Evolutionary conservation across 1,140 invertebrate genomes (phyloP).

Genomic region (Pollicipes pollicipes): DNA sequence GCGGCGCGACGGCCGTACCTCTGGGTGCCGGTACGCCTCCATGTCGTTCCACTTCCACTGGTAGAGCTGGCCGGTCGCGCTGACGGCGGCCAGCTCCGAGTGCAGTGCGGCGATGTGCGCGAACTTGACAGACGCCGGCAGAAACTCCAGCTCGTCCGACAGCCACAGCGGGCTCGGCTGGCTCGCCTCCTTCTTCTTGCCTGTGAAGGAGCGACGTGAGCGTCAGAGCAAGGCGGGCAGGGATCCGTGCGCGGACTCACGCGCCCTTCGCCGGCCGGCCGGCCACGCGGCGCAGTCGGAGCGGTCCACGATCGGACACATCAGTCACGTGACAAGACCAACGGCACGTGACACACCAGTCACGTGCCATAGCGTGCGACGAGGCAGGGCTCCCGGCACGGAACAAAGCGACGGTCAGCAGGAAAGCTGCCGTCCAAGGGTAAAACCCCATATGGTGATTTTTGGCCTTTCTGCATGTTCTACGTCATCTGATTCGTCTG

Average conservation of each 20-base stretch:
- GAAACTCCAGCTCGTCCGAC: slow-evolving; percentile 84
- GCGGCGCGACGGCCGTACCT: slow-evolving; percentile 34
- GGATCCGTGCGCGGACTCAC: slow-evolving; percentile 8
- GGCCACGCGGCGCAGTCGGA: too few species aligned
- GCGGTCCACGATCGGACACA: too few species aligned
- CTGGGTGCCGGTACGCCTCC: slow-evolving; percentile 65
- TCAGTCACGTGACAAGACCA: too few species aligned
- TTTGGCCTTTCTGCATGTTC: too few species aligned
- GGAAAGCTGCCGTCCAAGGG: too few species aligned
- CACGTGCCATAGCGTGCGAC: too few species aligned
- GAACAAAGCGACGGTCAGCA: too few species aligned
- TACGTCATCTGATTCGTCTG: too few species aligned
- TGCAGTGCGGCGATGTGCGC: slow-evolving; percentile 62
- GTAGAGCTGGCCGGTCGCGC: slow-evolving; percentile 73
- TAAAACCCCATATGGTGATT: too few species aligned
- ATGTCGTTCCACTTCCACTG: slow-evolving; percentile 91
- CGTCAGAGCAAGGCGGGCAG: slow-evolving; percentile 5
- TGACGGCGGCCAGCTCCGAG: slow-evolving; percentile 84
- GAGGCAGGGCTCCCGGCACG: too few species aligned
- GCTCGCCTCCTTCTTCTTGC: slow-evolving; percentile 59
- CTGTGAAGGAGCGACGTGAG: slow-evolving; percentile 20
- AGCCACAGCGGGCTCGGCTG: slow-evolving; percentile 72
- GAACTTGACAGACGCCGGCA: slow-evolving; percentile 48
- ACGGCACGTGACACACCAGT: too few species aligned
- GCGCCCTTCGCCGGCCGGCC: too few species aligned